Evolutionary conservation across 2,113 vertebrate genomes (phyloP), one percentile per base, ranked within the genome.

Genomic region (Eulacestoma nigropectus): DNA sequence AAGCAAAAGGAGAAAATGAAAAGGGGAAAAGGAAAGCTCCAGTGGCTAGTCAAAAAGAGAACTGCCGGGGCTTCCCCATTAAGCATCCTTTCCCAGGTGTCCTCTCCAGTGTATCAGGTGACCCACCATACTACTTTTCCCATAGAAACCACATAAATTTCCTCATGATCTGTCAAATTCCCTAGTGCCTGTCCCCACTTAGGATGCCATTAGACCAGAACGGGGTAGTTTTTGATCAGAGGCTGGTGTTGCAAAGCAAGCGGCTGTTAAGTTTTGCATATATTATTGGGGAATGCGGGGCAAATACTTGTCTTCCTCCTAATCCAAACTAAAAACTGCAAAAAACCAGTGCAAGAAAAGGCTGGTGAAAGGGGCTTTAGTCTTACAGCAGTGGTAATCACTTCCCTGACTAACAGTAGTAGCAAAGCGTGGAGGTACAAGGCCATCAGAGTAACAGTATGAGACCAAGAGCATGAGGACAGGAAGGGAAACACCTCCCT

Each of bases 211-310:
- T 50, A 65, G 50, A 14, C 33, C 9, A 12, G 11, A 78, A 0
- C 26, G n/a, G 30, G 78, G 17, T 6, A 37, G n/a, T 19, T 85
- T 78, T 70, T 53, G 32, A 63, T 41, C 42, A 67, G n/a, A 84
- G 14, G 21, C 20, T 67, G 42, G 11, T 69, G 15, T 30, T 75
- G 37, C 47, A 88, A 75, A 39, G 27, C 50, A 87, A 64, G 13
- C 30, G 27, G 21, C 46, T 47, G 13, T 26, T 76, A 22, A 73
- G 26, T 44, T 72, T 73, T 80, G 9, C 2, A 0, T 42, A 5
- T 29, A 49, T 75, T 57, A 41, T 8, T 52, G 4, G 6, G 12
- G 47, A 78, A 67, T 0, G 0, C 23, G 60, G 64, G n/a, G 18
- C 10, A 84, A 50, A 68, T 20, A 72, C 4, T 47, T 60, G 19